Conservation (phyloP, 2,797 vertebrate species). For the Fistularia commersonii region DNA sequence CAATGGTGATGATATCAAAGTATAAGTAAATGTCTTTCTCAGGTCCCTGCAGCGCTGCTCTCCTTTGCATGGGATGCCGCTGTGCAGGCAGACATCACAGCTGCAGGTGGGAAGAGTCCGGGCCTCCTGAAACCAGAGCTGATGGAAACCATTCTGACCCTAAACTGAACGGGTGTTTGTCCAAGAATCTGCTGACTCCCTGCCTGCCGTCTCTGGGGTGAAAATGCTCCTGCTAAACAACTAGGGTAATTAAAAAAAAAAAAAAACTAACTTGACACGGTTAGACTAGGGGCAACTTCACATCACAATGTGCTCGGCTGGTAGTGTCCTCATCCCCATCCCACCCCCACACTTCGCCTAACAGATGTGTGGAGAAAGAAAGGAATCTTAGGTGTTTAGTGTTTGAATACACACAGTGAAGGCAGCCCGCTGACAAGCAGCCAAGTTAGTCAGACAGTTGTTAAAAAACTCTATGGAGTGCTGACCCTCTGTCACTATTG, state of each 20-base stretch:
- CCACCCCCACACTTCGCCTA: too few relatives aligned
- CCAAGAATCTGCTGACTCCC: slow-evolving; percentile 13
- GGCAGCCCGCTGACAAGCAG: too few relatives aligned
- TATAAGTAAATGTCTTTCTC: neutral
- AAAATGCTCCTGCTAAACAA: slow-evolving; percentile 17
- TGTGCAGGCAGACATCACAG: slow-evolving; percentile 84
- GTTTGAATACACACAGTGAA: too few relatives aligned
- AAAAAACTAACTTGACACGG: slow-evolving; percentile 32
- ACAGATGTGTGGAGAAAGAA: too few relatives aligned
- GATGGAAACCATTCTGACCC: slow-evolving; percentile 69
- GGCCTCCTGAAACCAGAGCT: slow-evolving; percentile 79
- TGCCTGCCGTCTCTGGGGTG: slow-evolving; percentile 12
- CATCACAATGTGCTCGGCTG: slow-evolving; percentile 17
- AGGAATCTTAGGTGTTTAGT: too few relatives aligned
- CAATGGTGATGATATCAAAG: too few relatives aligned
- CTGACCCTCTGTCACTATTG: too few relatives aligned
- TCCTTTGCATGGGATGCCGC: slow-evolving; percentile 84
- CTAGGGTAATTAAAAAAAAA: slow-evolving; percentile 29
- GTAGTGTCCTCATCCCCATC: slow-evolving; percentile 24
- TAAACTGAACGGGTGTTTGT: slow-evolving; percentile 77
- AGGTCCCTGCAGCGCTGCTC: slow-evolving; percentile 91
- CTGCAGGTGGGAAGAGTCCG: slow-evolving; percentile 62
- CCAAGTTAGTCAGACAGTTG: too few relatives aligned
- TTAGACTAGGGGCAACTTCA: slow-evolving; percentile 12
- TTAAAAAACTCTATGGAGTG: too few relatives aligned